Evolutionary conservation across 2,797 vertebrate species (phyloP), one percentile per base, ranked within the genome.

Genomic region (Phrynocephalus forsythii): DNA sequence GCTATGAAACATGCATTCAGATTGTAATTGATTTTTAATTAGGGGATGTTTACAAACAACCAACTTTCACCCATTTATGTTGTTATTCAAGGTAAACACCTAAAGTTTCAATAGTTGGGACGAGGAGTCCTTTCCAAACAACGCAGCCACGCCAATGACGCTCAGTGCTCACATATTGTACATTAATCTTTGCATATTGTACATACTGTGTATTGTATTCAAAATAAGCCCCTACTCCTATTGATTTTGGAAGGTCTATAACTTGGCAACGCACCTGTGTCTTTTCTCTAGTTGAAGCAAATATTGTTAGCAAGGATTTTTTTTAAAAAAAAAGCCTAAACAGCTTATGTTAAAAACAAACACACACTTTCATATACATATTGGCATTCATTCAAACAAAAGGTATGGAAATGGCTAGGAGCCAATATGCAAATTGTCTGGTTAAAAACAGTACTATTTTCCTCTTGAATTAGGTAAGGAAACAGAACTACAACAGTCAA

Each of bases 381-480:
- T 15, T 63, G 95, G 95, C 96, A 96, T 92, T 91, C 96, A 96
- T 92, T 91, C 88, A 94, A 96, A 95, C 84, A 95, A 94, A 95
- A 97, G 92, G 92, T 96, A 91, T 13, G 84, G 93, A 90, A 88
- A 90, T 89, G 95, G 96, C 91, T 93, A 92, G 90, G 88, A 94
- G 93, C 94, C 95, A 95, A 95, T 93, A 96, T 96, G 94, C 90
- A 96, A 97, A 95, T 90, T 90, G 86, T 85, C 56, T 90, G 92
- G 83, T 91, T 91, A 86, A 94, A 91, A 91, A 92, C 86, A 93
- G 91, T 91, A 88, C 87, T 72, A 92, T 95, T 96, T 95, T 86
- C 86, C 92, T 87, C 90, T 95, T 94, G 96, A 95, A 96, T 96
- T 96, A 95, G 96, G 96, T 96, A 95, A 95, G 85, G 91, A 95